Evolutionary conservation across 2,113 vertebrate genomes (phyloP).

Genomic region (Gorilla gorilla): DNA sequence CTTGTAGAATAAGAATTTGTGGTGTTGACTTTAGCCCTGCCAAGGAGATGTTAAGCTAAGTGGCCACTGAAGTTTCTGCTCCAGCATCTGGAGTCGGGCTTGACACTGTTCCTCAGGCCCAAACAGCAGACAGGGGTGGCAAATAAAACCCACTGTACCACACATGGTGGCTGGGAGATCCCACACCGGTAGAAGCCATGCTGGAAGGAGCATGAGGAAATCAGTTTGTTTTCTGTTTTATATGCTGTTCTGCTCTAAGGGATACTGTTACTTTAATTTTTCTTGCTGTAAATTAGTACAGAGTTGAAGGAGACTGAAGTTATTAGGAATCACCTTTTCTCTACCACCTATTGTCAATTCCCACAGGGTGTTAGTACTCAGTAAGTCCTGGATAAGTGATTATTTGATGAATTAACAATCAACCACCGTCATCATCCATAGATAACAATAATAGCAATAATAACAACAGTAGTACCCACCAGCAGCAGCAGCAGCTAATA

Average conservation of each 20-base stretch:
- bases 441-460: not conserved
- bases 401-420: not conserved
- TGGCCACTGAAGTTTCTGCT: conserved; percentile 16
- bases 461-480: not conserved
- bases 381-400: not conserved
- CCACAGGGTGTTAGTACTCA: not conserved
- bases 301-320: not conserved
- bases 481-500: not conserved
- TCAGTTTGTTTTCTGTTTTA: not conserved
- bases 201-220: not conserved
- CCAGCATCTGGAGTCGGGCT: not conserved
- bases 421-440: no score
- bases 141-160: not conserved
- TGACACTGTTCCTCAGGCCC: not conserved
- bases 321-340: not conserved
- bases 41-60: conserved; percentile 6
- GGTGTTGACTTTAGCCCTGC: conserved; percentile 34
- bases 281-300: not conserved
- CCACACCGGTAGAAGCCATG: not conserved
- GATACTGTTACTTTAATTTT: not conserved
- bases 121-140: not conserved
- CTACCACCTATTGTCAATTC: not conserved
- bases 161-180: not conserved
- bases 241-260: not conserved
- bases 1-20: conserved; percentile 34